Evolutionary conservation across 2,113 vertebrate species (phyloP).

Genomic region (Pionites leucogaster): DNA sequence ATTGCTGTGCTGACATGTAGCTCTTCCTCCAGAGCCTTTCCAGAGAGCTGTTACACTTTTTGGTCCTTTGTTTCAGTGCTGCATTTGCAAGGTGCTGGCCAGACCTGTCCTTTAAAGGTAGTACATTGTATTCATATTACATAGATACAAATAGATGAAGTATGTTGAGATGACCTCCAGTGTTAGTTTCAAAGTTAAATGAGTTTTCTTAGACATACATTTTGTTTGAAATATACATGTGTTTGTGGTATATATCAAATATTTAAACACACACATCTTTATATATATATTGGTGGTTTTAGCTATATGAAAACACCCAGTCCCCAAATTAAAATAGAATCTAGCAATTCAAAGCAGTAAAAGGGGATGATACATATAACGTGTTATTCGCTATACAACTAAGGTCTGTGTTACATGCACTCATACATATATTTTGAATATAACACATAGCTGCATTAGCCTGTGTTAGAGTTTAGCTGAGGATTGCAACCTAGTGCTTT

Average conservation of each 20-base stretch:
- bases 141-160: background rate
- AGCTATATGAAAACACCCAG: background rate
- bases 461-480: slow-evolving; percentile 20
- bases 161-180: background rate
- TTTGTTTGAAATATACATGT: background rate
- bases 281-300: background rate
- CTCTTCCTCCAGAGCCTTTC: background rate
- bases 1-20: background rate
- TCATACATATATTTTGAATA: background rate
- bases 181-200: background rate
- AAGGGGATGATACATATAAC: background rate
- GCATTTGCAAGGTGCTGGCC: background rate
- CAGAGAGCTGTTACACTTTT: background rate
- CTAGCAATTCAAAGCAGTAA: slow-evolving; percentile 42
- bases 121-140: background rate
- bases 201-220: background rate
- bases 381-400: slow-evolving; percentile 3
- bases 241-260: background rate
- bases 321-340: background rate
- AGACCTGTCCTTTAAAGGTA: background rate
- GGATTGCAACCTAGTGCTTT: background rate
- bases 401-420: background rate
- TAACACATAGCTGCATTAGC: background rate
- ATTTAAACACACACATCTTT: background rate
- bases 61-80: background rate